Base-by-base conservation (phyloP, 35 echinoderm and acorn worm species). In the Apostichopus japonicus region DNA sequence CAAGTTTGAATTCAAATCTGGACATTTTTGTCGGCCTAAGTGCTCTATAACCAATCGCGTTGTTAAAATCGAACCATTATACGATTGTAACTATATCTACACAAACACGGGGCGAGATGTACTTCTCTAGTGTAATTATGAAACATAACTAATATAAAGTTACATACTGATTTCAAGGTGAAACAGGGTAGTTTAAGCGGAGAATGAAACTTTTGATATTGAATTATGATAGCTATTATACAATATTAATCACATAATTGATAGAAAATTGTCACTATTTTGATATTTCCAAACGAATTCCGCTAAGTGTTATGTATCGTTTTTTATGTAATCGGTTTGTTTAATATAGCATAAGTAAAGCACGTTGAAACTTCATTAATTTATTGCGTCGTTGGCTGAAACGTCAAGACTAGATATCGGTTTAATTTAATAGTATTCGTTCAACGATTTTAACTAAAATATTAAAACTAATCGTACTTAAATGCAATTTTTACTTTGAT, bases 41-140 rank as follows among this genome's bases (percentile, higher is more conserved):
- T 75, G 71, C 71, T 75, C 22, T 75, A 58, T 84, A 84, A 58
- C 81, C n/a, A 84, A 84, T 23, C 16, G 71, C 7, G n/a, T 75
- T 21, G 21, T 19, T 19, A 19, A 75, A 67, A 67, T 19, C 2
- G 63, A 67, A 15, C 19, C 19, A 19, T 15, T 67, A 67, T 19
- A 67, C 63, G 19, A 67, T 67, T 67, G 13, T 15, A 67, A 44
- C 33, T 44, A 44, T 44, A 44, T 44, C 2, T 44, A 44, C 63
- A 67, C 63, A 67, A 19, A 19, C 19, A 19, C 63, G 63, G 63
- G 63, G 63, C 63, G 0, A 0, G 63, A 19, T 15, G 63, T 67
- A 67, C 63, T 67, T 19, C 19, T 67, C 10, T 11, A 15, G 11
- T 67, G 63, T 67, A 15, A 19, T 19, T 67, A 67, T 15, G 63